A percentile compares a stretch with the other conserved stretches of the same genome.
phyloP scores from a whole-genome alignment of 30 jellyfish, hydroid and myxozoan genomes.

The Sanderia malayensis region DNA sequence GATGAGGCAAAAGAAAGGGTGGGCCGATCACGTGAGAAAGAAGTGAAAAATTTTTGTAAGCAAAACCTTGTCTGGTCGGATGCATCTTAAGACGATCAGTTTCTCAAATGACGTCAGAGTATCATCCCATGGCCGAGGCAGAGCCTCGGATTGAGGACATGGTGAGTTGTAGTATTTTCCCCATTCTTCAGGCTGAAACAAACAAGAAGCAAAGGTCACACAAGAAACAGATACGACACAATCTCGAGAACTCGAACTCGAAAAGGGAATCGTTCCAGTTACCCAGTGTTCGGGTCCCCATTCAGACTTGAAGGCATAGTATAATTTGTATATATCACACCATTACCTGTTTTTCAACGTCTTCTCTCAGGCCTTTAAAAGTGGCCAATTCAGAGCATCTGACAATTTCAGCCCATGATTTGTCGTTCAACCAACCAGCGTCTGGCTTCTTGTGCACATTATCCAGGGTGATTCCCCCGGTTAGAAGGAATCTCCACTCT shows the following conservation, averaged over 20 bases:
- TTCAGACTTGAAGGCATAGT: too few species aligned
- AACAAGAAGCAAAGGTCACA: too few species aligned
- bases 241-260: too few species aligned
- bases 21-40: too few species aligned
- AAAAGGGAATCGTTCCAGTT: too few species aligned
- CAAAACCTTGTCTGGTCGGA: slow-evolving; percentile 71
- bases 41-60: too few species aligned
- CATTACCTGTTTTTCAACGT: slow-evolving; percentile 54
- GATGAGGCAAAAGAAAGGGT: too few species aligned
- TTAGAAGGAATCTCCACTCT: slow-evolving; percentile 60
- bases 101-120: slow-evolving; percentile 27
- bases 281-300: too few species aligned
- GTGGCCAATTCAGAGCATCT: slow-evolving; percentile 54
- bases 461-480: slow-evolving; percentile 62
- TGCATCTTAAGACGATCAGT: slow-evolving; percentile 45
- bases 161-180: slow-evolving; percentile 27
- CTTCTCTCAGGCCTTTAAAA: slow-evolving; percentile 42
- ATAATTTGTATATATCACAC: too few species aligned
- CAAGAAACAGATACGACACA: too few species aligned
- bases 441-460: slow-evolving; percentile 53
- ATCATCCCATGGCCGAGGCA: slow-evolving; percentile 60
- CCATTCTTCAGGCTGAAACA: slow-evolving; percentile 45
- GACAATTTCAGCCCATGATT: slow-evolving; percentile 72
- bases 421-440: slow-evolving; percentile 51
- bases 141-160: slow-evolving; percentile 47